phyloP scores from a whole-genome alignment of 2,797 vertebrate species.

The Smutsia gigantea region DNA sequence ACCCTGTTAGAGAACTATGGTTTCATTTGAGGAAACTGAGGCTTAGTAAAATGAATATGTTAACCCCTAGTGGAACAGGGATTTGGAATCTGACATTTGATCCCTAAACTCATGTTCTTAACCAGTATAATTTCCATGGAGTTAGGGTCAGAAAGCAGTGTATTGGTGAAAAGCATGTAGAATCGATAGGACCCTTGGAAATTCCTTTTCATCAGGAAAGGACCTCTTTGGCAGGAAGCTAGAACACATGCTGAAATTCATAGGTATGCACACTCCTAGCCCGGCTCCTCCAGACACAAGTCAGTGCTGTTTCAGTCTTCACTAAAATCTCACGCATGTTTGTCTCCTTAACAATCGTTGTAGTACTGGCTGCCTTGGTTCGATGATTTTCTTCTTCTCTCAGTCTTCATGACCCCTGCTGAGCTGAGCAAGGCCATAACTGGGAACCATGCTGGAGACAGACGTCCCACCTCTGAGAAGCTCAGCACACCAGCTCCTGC shows the following conservation, averaged over 20 bases:
- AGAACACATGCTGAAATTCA: not conserved
- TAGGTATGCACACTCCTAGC: not conserved
- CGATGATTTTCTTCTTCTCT: not conserved
- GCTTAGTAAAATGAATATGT: not conserved
- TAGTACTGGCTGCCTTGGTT: not conserved
- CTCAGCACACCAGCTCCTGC: not conserved
- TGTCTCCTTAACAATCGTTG: not conserved
- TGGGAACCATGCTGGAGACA: fast-evolving
- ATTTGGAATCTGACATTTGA: slow-evolving; percentile 27
- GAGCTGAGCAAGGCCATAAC: not conserved
- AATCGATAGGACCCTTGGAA: slow-evolving; percentile 17
- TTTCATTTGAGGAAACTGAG: slow-evolving; percentile 46
- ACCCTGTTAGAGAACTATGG: not conserved
- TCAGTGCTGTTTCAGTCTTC: not conserved
- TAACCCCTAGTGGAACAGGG: not conserved
- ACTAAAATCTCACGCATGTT: not conserved
- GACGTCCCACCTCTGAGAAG: not conserved
- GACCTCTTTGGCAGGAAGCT: not conserved
- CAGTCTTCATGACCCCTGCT: not conserved
- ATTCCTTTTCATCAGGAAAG: slow-evolving; percentile 34
- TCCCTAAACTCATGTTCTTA: not conserved
- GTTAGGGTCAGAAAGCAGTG: not conserved
- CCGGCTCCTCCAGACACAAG: not conserved
- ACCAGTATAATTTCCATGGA: not conserved
- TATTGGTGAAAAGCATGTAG: not conserved